Evolutionary conservation across 2,797 vertebrate species (phyloP).

Genomic region (Denticeps clupeoides): DNA sequence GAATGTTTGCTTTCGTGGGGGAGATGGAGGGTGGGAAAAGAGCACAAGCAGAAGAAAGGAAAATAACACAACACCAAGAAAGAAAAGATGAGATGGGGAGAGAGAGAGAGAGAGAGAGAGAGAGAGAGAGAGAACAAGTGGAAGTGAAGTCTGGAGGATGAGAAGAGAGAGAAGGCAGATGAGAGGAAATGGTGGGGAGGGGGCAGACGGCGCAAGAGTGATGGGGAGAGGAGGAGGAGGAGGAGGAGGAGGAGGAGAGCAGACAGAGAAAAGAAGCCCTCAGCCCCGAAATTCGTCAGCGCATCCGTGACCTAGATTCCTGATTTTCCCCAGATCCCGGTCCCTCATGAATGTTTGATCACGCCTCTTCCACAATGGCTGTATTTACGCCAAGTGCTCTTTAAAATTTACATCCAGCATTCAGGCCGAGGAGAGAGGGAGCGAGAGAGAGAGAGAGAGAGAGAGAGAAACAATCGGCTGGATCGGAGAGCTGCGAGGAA

Average conservation of each 20-base stretch:
- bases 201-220: slow-evolving; percentile 6
- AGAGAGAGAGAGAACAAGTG: neutral
- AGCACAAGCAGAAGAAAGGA: slow-evolving; percentile 1
- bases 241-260: slow-evolving; percentile 18
- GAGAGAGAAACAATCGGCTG: neutral
- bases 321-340: slow-evolving; percentile 49
- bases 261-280: slow-evolving; percentile 30
- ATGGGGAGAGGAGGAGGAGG: slow-evolving; percentile 19
- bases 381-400: slow-evolving; percentile 52
- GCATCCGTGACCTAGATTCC: slow-evolving; percentile 64
- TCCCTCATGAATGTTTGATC: slow-evolving; percentile 67
- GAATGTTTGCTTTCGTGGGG: slow-evolving; percentile 1
- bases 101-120: neutral
- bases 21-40: slow-evolving; percentile 1
- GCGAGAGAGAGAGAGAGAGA: neutral
- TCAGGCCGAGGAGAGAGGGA: no score
- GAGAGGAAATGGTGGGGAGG: slow-evolving; percentile 4
- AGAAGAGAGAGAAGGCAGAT: slow-evolving; percentile 5
- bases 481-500: neutral
- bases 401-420: slow-evolving; percentile 39
- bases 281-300: slow-evolving; percentile 39
- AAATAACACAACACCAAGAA: neutral
- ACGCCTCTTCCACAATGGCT: slow-evolving; percentile 53
- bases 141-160: slow-evolving; percentile 21
- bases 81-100: neutral